Evolutionary conservation across 2,797 vertebrate species (phyloP).

Genomic region (Takifugu ocellatus): DNA sequence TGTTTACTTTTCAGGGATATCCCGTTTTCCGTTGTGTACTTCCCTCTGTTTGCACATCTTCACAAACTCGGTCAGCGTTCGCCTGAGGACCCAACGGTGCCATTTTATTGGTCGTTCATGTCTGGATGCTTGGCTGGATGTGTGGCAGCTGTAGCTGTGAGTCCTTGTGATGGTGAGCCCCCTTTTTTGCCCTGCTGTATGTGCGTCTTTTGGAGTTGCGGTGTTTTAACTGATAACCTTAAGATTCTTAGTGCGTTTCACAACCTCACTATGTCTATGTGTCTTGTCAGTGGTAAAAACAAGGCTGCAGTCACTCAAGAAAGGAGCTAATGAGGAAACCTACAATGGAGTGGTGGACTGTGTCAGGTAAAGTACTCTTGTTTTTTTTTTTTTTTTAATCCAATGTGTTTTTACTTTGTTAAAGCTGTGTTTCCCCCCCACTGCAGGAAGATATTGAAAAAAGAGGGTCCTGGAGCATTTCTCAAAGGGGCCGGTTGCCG

Average conservation of each 20-base stretch:
- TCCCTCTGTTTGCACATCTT: constrained; percentile 82
- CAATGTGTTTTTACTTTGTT: background rate
- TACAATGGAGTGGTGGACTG: constrained; percentile 84
- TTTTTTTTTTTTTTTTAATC: background rate
- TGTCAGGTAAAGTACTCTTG: constrained; percentile 64
- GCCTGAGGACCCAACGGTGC: constrained; percentile 61
- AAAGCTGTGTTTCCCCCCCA: background rate
- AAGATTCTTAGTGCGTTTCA: background rate
- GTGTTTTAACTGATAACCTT: background rate
- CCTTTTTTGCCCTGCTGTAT: background rate
- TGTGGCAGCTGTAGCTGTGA: constrained; percentile 79
- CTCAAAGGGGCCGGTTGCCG: constrained; percentile 81
- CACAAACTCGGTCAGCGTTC: constrained; percentile 76
- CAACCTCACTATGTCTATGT: background rate
- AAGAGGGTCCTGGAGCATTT: constrained; percentile 80
- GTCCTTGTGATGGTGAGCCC: constrained; percentile 81
- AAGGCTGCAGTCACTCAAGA: constrained; percentile 79
- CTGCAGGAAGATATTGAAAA: constrained; percentile 78
- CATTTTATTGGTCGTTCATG: constrained; percentile 82
- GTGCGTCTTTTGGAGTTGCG: background rate
- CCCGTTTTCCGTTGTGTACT: constrained; percentile 83
- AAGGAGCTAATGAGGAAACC: constrained; percentile 81
- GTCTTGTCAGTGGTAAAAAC: constrained; percentile 80
- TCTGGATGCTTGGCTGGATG: constrained; percentile 80
- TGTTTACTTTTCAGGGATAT: constrained; percentile 73